Evolutionary conservation across 1,140 invertebrate genomes (phyloP).

Genomic region (Musca vetustissima): DNA sequence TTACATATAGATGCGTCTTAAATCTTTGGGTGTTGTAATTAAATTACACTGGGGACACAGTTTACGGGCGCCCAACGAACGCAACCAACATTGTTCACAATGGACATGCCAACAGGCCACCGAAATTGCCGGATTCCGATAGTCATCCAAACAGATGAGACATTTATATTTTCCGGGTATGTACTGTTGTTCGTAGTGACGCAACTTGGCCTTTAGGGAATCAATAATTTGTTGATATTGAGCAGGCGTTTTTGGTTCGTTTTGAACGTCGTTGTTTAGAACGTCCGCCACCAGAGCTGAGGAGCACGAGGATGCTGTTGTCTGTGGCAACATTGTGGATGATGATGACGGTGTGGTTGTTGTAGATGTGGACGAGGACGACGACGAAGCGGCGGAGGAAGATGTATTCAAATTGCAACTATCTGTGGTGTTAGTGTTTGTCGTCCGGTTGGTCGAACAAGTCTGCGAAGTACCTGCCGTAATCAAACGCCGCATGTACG

Average conservation of each 20-base stretch:
- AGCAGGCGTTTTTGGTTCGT: not conserved
- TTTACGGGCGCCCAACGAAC: constrained; percentile 87
- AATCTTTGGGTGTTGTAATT: constrained; percentile 85
- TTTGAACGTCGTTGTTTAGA: not conserved
- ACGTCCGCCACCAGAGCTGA: too few relatives aligned
- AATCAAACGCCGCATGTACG: constrained; percentile 51
- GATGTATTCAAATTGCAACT: not conserved
- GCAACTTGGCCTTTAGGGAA: constrained; percentile 69
- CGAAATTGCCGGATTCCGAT: constrained; percentile 88
- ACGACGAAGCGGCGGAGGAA: not conserved
- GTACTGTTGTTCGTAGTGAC: constrained; percentile 64
- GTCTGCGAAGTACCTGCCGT: constrained; percentile 27
- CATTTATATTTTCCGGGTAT: constrained; percentile 64
- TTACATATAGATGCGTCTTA: constrained; percentile 88
- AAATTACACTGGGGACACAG: constrained; percentile 94
- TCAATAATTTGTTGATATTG: constrained; percentile 67
- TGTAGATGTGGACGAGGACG: not conserved
- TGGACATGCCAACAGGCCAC: constrained; percentile 96
- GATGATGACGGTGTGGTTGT: not conserved
- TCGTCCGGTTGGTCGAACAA: not conserved
- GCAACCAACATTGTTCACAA: constrained; percentile 92
- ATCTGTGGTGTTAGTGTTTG: not conserved
- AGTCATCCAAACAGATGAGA: constrained; percentile 85
- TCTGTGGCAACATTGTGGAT: not conserved
- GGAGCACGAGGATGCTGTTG: not conserved